Evolutionary conservation across 23 tunicate genomes (phyloP), one percentile per base, ranked within the genome.

Genomic region (Botrylloides violaceus): DNA sequence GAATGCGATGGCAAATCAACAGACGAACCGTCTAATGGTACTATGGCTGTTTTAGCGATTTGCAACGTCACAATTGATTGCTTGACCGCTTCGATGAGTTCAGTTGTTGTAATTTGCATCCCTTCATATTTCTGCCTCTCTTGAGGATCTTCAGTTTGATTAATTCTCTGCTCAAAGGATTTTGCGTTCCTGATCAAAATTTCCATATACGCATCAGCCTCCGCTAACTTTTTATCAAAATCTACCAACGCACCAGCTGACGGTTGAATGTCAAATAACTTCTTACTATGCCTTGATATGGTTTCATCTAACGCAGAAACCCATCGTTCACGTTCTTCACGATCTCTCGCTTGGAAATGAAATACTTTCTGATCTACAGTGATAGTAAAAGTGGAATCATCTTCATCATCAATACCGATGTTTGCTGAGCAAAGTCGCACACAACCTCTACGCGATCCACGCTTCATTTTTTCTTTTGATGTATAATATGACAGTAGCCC

Each of bases 401-500:
- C 97, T 78, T 90, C 97, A 70, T 90, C 97, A 83, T 90, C 97
- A 31, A 90, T 90, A 2, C 97, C 97, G 53, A 90, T 90, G 26
- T 82, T 83, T 6, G 97, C 97, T 59, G 80, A 71, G 23, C 83
- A 71, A 18, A 90, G 71, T 7, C 97, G 85, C 57, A 90, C 97
- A 66, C 97, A 90, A 3, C 97, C 97, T 49, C 97, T 53, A 6
- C 97, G 81, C 0, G 97, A 29, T 34, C 97, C 97, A 32, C 83
- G 66, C 75, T 50, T 90, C 97, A 90, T 90, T 62, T 90, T 90
- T 2, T 90, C 97, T 1, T 48, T 38, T 0, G 71, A 60, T 37
- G 96, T 88, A 31, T 88, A 88, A 73, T 88, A 88, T n/a, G 96
- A 88, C 30, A 88, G 62, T 37, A 88, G 64, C 2, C 96, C 96